These are phyloP conservation scores for Pseudachorutes palmiensis DNA, from an alignment of 1,140 invertebrate species.

Conservation along the genomic window DNA sequence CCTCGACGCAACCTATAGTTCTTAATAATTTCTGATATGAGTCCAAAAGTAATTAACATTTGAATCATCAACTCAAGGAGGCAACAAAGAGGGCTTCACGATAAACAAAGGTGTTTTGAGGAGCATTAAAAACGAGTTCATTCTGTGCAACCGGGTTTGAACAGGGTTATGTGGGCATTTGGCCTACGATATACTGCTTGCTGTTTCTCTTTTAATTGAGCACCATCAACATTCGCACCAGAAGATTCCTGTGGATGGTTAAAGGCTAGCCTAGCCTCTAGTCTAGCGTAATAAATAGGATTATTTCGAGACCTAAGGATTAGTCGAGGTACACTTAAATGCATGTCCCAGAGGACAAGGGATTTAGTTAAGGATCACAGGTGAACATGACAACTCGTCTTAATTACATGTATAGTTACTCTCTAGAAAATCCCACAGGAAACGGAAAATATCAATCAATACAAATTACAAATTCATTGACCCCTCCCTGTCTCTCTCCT, in stretches of 20 bases:
- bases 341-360: background rate
- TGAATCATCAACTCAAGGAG: no score
- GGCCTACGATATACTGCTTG: no score
- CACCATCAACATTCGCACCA: constrained; percentile 8
- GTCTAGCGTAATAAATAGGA: background rate
- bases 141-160: background rate
- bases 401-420: constrained; percentile 8
- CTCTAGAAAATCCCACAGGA: background rate
- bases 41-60: no score
- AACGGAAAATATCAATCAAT: background rate
- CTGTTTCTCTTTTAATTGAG: background rate
- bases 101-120: background rate
- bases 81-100: no score
- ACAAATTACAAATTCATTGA: background rate
- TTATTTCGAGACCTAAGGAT: background rate
- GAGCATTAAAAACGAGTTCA: background rate
- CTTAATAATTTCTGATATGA: no score
- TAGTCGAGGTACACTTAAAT: background rate
- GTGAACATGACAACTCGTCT: constrained; percentile 13
- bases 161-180: background rate
- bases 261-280: background rate
- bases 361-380: constrained; percentile 9
- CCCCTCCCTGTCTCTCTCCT: background rate
- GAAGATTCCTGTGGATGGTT: background rate
- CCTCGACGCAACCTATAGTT: no score